These are phyloP conservation scores for Agriopis leucophaearia DNA, from an alignment of 2,888 invertebrate genomes.

Conservation along the genomic window DNA sequence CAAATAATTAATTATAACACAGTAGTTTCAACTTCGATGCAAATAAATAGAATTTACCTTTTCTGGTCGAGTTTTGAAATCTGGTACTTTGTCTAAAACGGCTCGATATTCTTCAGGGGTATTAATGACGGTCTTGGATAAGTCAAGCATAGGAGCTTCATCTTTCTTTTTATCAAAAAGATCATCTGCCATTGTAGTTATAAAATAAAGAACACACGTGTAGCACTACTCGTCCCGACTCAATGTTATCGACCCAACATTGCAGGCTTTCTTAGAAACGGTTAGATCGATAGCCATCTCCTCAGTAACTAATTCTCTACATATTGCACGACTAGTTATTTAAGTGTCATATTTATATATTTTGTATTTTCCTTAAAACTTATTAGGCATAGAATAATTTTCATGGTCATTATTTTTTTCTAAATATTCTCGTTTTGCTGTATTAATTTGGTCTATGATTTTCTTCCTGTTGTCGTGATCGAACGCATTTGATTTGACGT, in stretches of 20 bases:
- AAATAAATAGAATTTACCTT: conserved; percentile 84
- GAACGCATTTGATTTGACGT: conserved; percentile 65
- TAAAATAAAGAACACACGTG: conserved; percentile 65
- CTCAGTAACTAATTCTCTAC: conserved; percentile 67
- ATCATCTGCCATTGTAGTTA: conserved; percentile 90
- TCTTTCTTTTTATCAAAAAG: conserved; percentile 94
- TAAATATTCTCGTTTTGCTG: conserved; percentile 69
- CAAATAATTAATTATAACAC: conserved; percentile 21
- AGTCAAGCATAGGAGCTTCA: conserved; percentile 93
- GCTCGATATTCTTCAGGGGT: conserved; percentile 94
- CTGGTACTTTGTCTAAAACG: conserved; percentile 94
- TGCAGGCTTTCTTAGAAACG: conserved; percentile 62
- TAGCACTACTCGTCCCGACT: conserved; percentile 44
- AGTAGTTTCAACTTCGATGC: conserved; percentile 25
- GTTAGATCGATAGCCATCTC: conserved; percentile 69
- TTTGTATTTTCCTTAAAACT: conserved; percentile 54
- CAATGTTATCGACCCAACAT: conserved; percentile 70
- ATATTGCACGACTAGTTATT: conserved; percentile 66
- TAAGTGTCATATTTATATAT: conserved; percentile 48
- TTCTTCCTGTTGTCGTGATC: conserved; percentile 75
- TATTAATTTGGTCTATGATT: conserved; percentile 72
- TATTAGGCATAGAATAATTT: conserved; percentile 59
- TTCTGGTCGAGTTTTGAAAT: conserved; percentile 95
- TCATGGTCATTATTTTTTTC: conserved; percentile 69
- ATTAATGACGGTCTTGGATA: conserved; percentile 92